Evolutionary conservation across 2,113 vertebrate genomes (phyloP).

Genomic region (Rhizomys pruinosus): DNA sequence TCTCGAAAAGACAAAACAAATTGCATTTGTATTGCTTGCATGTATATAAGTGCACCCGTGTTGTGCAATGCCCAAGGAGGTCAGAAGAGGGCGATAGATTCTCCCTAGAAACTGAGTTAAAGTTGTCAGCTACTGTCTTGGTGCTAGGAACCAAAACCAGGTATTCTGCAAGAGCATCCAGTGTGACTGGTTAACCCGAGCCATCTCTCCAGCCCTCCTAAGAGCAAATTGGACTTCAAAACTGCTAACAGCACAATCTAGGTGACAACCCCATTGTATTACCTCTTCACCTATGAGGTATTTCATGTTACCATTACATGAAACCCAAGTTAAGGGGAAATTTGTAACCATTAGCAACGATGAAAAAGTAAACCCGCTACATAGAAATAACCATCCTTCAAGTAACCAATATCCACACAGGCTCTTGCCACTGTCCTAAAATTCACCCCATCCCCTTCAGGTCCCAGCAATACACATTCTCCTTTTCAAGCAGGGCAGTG

Average conservation of each 20-base stretch:
- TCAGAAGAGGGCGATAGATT: no score
- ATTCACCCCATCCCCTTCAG: not conserved
- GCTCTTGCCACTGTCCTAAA: not conserved
- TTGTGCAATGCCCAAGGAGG: no score
- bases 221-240: not conserved
- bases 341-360: not conserved
- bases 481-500: not conserved
- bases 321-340: not conserved
- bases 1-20: no score
- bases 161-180: no score
- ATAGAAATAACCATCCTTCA: not conserved
- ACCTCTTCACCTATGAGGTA: no score
- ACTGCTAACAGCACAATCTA: not conserved
- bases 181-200: no score
- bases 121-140: no score
- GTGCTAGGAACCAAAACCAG: no score
- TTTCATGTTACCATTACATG: not conserved
- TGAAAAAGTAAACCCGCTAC: not conserved
- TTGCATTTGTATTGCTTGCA: no score
- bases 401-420: not conserved
- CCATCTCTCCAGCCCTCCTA: no score
- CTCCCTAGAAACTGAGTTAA: no score
- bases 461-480: not conserved
- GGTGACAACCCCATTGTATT: not conserved
- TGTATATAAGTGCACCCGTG: no score